These are phyloP conservation scores for Sarcoramphus papa DNA, from an alignment of 2,797 vertebrate genomes.

Conservation along the genomic window DNA sequence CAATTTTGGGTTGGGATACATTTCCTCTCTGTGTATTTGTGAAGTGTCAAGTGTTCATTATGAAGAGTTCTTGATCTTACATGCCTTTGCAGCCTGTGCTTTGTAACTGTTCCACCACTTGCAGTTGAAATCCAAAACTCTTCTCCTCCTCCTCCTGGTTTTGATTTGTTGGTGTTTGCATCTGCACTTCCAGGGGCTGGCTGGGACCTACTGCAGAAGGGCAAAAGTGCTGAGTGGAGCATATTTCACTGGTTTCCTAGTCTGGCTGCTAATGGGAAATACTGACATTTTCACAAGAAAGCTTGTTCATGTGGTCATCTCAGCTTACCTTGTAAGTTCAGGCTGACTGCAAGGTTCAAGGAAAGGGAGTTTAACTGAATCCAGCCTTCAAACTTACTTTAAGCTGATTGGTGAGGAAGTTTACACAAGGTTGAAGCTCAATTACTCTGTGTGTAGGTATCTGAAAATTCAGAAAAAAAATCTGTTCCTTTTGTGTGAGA, in stretches of 20 bases:
- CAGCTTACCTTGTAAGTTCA: neutral
- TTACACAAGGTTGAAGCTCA: neutral
- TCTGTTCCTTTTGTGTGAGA: neutral
- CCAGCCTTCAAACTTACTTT: neutral
- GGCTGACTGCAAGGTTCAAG: neutral
- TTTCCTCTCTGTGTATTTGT: neutral
- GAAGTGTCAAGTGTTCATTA: neutral
- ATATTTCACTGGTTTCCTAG: neutral
- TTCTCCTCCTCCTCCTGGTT: neutral
- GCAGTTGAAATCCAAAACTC: neutral
- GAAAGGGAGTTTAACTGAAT: neutral
- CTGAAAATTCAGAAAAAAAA: neutral
- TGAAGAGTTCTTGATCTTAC: neutral
- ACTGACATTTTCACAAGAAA: neutral
- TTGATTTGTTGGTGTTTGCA: neutral
- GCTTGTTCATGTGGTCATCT: fast-evolving
- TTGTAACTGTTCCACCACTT: neutral
- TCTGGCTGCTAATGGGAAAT: neutral
- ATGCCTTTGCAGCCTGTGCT: neutral
- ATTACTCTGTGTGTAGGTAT: neutral
- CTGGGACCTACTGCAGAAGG: neutral
- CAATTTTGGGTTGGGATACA: neutral
- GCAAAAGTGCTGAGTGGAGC: neutral
- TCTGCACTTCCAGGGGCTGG: neutral
- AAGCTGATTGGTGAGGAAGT: neutral